Conservation (phyloP, 2,113 vertebrate genomes). For the Gasterosteus aculeatus region DNA sequence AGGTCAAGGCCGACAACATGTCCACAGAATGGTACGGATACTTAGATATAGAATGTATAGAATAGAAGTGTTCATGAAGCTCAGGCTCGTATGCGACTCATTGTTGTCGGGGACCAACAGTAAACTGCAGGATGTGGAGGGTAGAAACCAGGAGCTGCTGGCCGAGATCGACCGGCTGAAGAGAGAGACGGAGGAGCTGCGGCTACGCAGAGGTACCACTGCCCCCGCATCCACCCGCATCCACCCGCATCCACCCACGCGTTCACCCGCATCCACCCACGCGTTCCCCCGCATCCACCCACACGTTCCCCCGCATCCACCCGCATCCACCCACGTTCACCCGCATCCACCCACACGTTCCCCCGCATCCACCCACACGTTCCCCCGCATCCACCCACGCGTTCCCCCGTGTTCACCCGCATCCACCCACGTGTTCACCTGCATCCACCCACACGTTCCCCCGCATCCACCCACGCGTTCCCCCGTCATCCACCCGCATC, state of each 20-base stretch:
- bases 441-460: too few species aligned
- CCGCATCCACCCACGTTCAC: too few species aligned
- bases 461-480: too few species aligned
- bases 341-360: too few species aligned
- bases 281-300: too few species aligned
- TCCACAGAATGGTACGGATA: constrained; percentile 91
- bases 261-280: too few species aligned
- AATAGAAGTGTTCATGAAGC: not conserved
- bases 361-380: too few species aligned
- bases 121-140: constrained; percentile 95
- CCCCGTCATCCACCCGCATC: too few species aligned
- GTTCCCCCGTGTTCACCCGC: too few species aligned
- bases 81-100: not conserved
- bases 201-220: constrained; percentile 90
- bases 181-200: constrained; percentile 94
- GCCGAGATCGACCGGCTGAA: constrained; percentile 93
- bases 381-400: too few species aligned
- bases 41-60: not conserved
- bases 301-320: not conserved
- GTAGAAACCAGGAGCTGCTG: constrained; percentile 91
- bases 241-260: too few species aligned
- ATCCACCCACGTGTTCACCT: too few species aligned
- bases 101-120: constrained; percentile 71
- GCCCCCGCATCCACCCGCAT: not conserved
- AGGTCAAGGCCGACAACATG: constrained; percentile 93